These are phyloP conservation scores for Muscicapa comitata DNA, from an alignment of 2,797 vertebrate species.

Conservation along the genomic window DNA sequence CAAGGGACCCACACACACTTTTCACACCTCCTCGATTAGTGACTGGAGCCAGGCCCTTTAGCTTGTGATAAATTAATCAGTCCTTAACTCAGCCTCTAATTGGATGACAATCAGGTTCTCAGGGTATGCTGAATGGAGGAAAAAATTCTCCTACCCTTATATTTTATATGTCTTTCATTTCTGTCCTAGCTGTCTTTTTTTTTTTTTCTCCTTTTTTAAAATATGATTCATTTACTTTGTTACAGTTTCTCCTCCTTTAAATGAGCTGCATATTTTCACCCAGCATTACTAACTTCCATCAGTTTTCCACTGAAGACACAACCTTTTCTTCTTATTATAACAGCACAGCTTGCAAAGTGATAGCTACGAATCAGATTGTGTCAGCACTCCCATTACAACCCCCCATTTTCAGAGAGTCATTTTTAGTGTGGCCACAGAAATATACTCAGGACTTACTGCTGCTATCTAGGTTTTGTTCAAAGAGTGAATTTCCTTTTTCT, in stretches of 20 bases:
- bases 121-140: conserved; percentile 51
- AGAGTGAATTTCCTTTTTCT: background rate
- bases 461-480: conserved; percentile 22
- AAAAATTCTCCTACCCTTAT: conserved; percentile 27
- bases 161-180: conserved; percentile 62
- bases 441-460: background rate
- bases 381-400: conserved; percentile 56
- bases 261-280: conserved; percentile 66
- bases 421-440: conserved; percentile 37
- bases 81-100: conserved; percentile 73
- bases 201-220: background rate
- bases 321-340: conserved; percentile 65
- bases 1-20: conserved; percentile 52
- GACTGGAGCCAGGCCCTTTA: conserved; percentile 68
- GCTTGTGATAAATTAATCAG: conserved; percentile 78
- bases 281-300: conserved; percentile 59
- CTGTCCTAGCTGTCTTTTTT: background rate
- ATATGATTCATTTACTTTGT: conserved; percentile 60
- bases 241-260: conserved; percentile 56
- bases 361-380: conserved; percentile 64
- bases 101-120: conserved; percentile 77
- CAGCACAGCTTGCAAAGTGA: conserved; percentile 62
- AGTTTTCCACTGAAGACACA: conserved; percentile 60
- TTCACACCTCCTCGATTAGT: conserved; percentile 68
- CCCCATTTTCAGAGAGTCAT: conserved; percentile 21